A percentile compares a stretch with the other conserved stretches of the same genome.
These are phyloP conservation scores for Cydia fagiglandana DNA, from an alignment of 1,140 invertebrate genomes.

Conservation along the genomic window DNA sequence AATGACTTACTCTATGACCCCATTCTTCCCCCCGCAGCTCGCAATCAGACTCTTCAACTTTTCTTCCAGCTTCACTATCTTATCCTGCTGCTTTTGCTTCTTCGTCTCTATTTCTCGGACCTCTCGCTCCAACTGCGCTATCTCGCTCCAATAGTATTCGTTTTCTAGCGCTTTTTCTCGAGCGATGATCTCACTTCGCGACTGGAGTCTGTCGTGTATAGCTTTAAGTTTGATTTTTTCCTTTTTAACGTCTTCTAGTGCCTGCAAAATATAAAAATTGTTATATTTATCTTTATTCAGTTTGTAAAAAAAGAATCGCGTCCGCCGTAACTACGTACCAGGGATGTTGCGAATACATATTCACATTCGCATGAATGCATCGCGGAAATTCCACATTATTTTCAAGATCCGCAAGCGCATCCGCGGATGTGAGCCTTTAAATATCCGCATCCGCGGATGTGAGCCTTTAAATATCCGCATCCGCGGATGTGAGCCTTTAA, in stretches of 20 bases:
- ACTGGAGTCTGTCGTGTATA: slow-evolving; percentile 79
- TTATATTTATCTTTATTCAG: no score
- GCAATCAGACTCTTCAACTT: slow-evolving; percentile 54
- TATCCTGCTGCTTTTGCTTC: slow-evolving; percentile 51
- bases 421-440: no score
- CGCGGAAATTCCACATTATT: no score
- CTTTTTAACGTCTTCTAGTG: slow-evolving; percentile 70
- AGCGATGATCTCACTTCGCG: slow-evolving; percentile 76
- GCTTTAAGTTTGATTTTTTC: slow-evolving; percentile 79
- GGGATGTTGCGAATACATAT: no score
- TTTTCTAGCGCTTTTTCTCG: slow-evolving; percentile 75
- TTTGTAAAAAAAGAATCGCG: no score
- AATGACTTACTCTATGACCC: slow-evolving; percentile 51
- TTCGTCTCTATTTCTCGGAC: slow-evolving; percentile 44
- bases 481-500: no score
- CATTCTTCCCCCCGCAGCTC: slow-evolving; percentile 50
- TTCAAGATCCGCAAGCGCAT: no score
- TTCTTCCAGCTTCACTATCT: slow-evolving; percentile 55
- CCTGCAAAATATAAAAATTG: slow-evolving; percentile 41
- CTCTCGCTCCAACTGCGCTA: slow-evolving; percentile 59
- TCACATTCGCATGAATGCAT: no score
- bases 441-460: no score
- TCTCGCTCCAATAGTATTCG: slow-evolving; percentile 77
- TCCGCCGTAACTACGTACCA: no score
- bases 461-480: no score